Base-by-base conservation (phyloP, 2,797 vertebrate species). In the Agapornis canus region DNA sequence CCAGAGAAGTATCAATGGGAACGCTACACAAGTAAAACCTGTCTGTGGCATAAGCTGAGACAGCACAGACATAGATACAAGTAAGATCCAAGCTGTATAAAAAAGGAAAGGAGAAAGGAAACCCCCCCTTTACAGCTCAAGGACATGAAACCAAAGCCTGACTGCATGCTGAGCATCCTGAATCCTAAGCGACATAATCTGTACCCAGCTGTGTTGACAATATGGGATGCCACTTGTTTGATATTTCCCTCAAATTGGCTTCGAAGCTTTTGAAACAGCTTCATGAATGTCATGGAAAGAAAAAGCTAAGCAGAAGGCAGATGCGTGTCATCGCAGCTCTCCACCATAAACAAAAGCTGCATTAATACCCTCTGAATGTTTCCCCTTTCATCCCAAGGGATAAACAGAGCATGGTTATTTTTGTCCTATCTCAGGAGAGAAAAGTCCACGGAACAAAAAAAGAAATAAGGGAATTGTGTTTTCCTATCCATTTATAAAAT, bases 131-230 rank as follows among this genome's bases (percentile, higher is more conserved):
- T 76, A 63, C 6, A 90, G 60, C 64, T 75, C 66, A 39, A 83
- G 54, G 5, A 42, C 11, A 68, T 18, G 35, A 25, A 78, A 64
- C 43, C 47, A 37, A 81, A 86, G 86, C 37, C 23, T 15, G 18
- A 81, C 42, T 51, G 32, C 19, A 40, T 6, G 40, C 59, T 43
- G 56, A 94, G 77, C 87, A 91, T 47, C 54, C 31, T 1, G 18
- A 81, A 78, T 75, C 66, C 87, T 19, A 15, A 76, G 40, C 32
- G 20, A 32, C 8, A 8, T 66, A 59, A 35, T 13, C 66, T 2
- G 10, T 51, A 94, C 88, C 82, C 96, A 96, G 95, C 95, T 96
- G 95, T 93, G 92, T 84, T 94, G 95, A 88, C 92, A 92, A 64
- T 23, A 79, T 54, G 6, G 21, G 82, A 91, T 77, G 77, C 48